Evolutionary conservation across 1,140 invertebrate species (phyloP).

Genomic region (Xylocopa sonorina): DNA sequence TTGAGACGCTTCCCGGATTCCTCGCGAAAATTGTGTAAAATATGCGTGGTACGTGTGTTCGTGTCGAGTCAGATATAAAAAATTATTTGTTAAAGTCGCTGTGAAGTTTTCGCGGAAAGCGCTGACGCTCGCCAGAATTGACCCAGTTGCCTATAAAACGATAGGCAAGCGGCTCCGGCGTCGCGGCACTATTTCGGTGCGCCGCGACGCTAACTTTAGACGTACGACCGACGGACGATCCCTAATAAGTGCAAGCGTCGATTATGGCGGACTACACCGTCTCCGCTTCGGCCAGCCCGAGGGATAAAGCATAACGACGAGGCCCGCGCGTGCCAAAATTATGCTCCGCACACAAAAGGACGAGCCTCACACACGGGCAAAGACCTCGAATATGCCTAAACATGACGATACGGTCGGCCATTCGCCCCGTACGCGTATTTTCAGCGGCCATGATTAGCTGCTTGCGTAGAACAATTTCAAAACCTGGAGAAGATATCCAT

Average conservation of each 20-base stretch:
- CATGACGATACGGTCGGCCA: conserved; percentile 25
- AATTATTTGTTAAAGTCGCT: too few relatives aligned
- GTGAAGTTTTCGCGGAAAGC: conserved; percentile 33
- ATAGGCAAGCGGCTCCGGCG: conserved; percentile 68
- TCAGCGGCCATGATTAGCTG: conserved; percentile 9
- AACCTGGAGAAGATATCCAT: background rate
- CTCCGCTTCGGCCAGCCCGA: conserved; percentile 30
- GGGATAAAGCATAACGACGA: conserved; percentile 59
- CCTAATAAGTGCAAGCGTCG: conserved; percentile 81
- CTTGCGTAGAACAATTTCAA: conserved; percentile 23
- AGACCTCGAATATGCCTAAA: conserved; percentile 70
- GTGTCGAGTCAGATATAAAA: too few relatives aligned
- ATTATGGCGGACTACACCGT: conserved; percentile 74
- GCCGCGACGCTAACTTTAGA: conserved; percentile 79
- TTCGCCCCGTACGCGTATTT: conserved; percentile 33
- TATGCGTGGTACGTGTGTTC: too few relatives aligned
- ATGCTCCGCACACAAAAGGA: conserved; percentile 63
- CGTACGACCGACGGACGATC: conserved; percentile 76
- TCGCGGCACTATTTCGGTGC: conserved; percentile 77
- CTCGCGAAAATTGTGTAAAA: background rate
- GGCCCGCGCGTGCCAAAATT: conserved; percentile 76
- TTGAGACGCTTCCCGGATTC: too few relatives aligned
- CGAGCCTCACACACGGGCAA: conserved; percentile 70
- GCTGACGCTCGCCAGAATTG: conserved; percentile 71
- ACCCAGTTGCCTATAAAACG: conserved; percentile 81